Evolutionary conservation across 2,888 invertebrate genomes (phyloP).

Genomic region (Chironomus tentans): DNA sequence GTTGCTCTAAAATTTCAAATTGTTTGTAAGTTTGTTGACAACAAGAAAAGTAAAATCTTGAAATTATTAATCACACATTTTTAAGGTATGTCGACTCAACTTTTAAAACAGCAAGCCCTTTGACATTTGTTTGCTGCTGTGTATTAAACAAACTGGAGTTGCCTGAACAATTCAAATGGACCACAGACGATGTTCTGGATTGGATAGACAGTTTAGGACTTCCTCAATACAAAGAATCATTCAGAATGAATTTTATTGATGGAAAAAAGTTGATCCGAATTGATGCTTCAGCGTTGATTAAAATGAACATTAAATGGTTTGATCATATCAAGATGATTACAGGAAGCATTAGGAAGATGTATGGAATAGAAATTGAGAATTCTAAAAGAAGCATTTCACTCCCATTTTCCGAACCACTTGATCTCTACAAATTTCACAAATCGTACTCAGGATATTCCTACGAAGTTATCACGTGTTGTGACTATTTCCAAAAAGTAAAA

Average conservation of each 20-base stretch:
- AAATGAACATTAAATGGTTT: constrained; percentile 45
- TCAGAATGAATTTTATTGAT: constrained; percentile 43
- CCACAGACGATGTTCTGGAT: constrained; percentile 40
- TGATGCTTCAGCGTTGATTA: constrained; percentile 43
- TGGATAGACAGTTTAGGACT: constrained; percentile 46
- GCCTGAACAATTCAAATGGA: constrained; percentile 46
- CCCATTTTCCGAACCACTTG: constrained; percentile 42
- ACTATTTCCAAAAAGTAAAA: constrained; percentile 47
- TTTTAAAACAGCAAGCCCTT: not conserved
- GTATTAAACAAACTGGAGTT: constrained; percentile 41
- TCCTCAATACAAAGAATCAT: constrained; percentile 45
- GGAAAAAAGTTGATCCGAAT: constrained; percentile 43
- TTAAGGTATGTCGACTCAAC: not conserved
- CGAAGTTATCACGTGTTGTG: constrained; percentile 43
- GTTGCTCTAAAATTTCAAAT: no score
- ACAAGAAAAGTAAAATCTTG: not conserved
- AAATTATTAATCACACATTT: not conserved
- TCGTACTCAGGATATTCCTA: constrained; percentile 45
- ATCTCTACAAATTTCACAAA: constrained; percentile 46
- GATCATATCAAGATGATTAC: constrained; percentile 42
- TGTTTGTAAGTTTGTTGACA: no score
- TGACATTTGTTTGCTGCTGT: not conserved
- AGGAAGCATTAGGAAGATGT: constrained; percentile 40
- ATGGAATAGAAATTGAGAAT: constrained; percentile 43
- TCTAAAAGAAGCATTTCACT: constrained; percentile 35